Evolutionary conservation across 2,797 vertebrate genomes (phyloP).

Genomic region (Geotria australis): DNA sequence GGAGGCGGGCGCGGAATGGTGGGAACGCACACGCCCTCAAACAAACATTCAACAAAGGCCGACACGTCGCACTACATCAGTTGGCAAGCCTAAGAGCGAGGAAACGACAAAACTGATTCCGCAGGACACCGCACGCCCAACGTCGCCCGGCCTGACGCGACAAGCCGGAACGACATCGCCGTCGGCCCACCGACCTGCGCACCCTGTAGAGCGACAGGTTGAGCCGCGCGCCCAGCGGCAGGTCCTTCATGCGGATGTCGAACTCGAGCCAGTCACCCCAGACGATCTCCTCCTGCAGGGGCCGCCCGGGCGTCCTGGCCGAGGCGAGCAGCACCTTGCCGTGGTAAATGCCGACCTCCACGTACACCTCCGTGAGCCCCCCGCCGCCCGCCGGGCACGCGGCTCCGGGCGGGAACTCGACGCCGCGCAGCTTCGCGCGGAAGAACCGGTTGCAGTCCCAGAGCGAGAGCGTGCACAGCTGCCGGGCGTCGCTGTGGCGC

Average conservation of each 20-base stretch:
- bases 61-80: too few species aligned
- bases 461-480: constrained; percentile 73
- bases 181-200: constrained; percentile 7
- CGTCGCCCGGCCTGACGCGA: too few species aligned
- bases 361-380: constrained; percentile 42
- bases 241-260: constrained; percentile 65
- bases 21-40: too few species aligned
- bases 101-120: too few species aligned
- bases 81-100: too few species aligned
- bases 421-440: constrained; percentile 64
- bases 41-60: too few species aligned
- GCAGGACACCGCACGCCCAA: too few species aligned
- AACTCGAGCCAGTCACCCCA: constrained; percentile 95
- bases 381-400: constrained; percentile 39
- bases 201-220: constrained; percentile 70
- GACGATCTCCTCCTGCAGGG: constrained; percentile 66
- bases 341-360: constrained; percentile 80
- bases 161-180: constrained; percentile 14
- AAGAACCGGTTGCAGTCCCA: constrained; percentile 93
- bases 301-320: constrained; percentile 45
- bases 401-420: constrained; percentile 32
- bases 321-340: constrained; percentile 76
- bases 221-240: constrained; percentile 70
- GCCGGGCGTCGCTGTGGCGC: constrained; percentile 68
- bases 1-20: too few species aligned